Conservation (phyloP, 2,888 invertebrate genomes). For the Cosmorhoe ocellata region DNA sequence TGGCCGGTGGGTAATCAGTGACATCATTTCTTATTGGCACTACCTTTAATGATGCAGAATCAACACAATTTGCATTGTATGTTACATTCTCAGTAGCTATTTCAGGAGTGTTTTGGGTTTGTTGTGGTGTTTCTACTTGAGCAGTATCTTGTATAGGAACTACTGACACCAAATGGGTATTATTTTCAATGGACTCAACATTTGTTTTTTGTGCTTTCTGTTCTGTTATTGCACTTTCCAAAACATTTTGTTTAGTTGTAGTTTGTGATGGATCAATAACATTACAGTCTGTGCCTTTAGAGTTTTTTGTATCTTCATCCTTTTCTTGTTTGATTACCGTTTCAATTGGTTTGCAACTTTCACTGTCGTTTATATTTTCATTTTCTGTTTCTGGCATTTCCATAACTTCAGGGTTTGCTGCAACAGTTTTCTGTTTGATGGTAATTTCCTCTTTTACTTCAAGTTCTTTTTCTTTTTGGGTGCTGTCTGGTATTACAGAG, state of each 20-base stretch:
- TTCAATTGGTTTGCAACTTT: neutral
- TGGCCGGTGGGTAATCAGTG: constrained; percentile 1
- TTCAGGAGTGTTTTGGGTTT: neutral
- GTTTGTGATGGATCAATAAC: neutral
- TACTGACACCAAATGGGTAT: neutral
- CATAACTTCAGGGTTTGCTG: neutral
- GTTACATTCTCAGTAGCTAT: neutral
- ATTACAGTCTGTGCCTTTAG: neutral
- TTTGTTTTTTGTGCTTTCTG: neutral
- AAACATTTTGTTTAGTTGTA: neutral
- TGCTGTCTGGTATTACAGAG: neutral
- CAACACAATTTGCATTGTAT: neutral
- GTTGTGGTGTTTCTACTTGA: too few relatives aligned
- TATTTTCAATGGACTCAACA: neutral
- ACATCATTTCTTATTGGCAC: neutral
- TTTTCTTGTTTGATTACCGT: neutral
- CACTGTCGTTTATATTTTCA: neutral
- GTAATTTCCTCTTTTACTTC: neutral
- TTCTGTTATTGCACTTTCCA: neutral
- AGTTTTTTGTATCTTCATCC: neutral
- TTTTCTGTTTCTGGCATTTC: neutral
- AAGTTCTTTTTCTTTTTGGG: neutral
- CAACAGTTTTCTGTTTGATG: neutral
- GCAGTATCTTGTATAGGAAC: neutral
- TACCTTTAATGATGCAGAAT: neutral